phyloP scores from a whole-genome alignment of 2,797 vertebrate species.

The Acanthurus lineatus region DNA sequence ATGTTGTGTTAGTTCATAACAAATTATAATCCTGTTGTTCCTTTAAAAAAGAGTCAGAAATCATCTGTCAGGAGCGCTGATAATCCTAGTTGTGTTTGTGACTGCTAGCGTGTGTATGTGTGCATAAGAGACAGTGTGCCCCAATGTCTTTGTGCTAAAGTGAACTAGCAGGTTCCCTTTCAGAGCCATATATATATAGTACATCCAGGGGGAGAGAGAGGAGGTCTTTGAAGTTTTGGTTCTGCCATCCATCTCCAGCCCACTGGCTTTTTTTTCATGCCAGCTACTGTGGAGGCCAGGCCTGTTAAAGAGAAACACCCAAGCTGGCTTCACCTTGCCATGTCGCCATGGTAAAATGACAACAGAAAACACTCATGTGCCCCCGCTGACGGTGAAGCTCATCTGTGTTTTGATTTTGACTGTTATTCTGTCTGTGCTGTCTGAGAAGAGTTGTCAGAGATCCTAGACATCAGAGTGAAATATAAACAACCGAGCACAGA shows the following conservation, averaged over 20 bases:
- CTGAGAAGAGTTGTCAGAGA: conserved; percentile 29
- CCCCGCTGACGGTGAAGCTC: conserved; percentile 35
- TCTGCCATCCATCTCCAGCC: conserved; percentile 80
- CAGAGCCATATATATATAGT: conserved; percentile 47
- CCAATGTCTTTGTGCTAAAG: conserved; percentile 67
- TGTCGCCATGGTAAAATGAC: conserved; percentile 69
- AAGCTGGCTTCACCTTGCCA: conserved; percentile 50
- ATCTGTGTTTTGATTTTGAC: conserved; percentile 54
- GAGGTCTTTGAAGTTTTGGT: conserved; percentile 85
- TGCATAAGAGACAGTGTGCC: conserved; percentile 24
- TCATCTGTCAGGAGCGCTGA: conserved; percentile 42
- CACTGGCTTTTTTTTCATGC: conserved; percentile 84
- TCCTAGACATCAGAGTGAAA: conserved; percentile 4
- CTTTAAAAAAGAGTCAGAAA: conserved; percentile 58
- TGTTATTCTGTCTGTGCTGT: conserved; percentile 15
- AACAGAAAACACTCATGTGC: conserved; percentile 50
- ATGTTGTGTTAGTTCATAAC: conserved; percentile 22
- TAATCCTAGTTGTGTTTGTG: conserved; percentile 53
- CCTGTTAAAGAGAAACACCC: conserved; percentile 77
- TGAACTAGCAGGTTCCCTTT: conserved; percentile 80
- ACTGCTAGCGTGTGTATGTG: conserved; percentile 1
- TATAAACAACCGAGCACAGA: conserved; percentile 16
- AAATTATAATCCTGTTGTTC: conserved; percentile 33
- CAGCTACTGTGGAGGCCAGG: conserved; percentile 78
- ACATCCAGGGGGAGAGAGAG: conserved; percentile 55